A percentile compares a stretch with the other conserved stretches of the same genome.
Conservation (phyloP, 2,113 vertebrate genomes). For the Hippocampus guttulatus region DNA sequence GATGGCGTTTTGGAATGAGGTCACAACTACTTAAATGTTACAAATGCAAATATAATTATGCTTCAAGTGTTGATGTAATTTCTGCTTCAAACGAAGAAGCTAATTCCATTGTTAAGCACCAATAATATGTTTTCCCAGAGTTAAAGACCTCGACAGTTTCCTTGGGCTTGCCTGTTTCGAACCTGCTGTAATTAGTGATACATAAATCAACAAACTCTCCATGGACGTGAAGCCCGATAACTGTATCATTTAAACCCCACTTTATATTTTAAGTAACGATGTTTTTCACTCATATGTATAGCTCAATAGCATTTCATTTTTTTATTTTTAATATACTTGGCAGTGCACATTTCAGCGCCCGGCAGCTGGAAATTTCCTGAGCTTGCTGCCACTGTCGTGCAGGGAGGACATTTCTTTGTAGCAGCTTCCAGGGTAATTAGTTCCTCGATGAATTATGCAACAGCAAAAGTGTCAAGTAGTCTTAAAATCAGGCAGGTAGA, state of each 20-base stretch:
- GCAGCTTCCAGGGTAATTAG: constrained; percentile 70
- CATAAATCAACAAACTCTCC: constrained; percentile 21
- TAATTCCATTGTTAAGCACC: constrained; percentile 37
- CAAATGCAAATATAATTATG: neutral
- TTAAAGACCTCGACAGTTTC: constrained; percentile 46
- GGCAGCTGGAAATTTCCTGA: constrained; percentile 52
- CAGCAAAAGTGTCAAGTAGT: constrained; percentile 59
- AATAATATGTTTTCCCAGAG: constrained; percentile 34
- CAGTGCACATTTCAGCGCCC: constrained; percentile 33
- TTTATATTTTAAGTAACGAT: constrained; percentile 23
- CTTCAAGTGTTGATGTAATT: constrained; percentile 10
- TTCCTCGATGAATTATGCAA: constrained; percentile 72
- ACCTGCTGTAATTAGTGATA: constrained; percentile 18
- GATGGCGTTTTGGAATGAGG: neutral
- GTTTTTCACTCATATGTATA: constrained; percentile 28
- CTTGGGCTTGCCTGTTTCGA: constrained; percentile 50
- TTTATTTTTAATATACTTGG: constrained; percentile 38
- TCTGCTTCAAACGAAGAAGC: constrained; percentile 20
- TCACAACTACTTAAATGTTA: constrained; percentile 8
- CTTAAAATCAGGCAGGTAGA: constrained; percentile 58
- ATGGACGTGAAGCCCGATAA: constrained; percentile 4
- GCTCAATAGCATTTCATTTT: constrained; percentile 1
- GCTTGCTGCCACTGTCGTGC: constrained; percentile 50
- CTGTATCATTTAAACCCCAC: constrained; percentile 20
- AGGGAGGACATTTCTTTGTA: constrained; percentile 64